Evolutionary conservation across 2,113 vertebrate species (phyloP).

Genomic region (Strix aluco): DNA sequence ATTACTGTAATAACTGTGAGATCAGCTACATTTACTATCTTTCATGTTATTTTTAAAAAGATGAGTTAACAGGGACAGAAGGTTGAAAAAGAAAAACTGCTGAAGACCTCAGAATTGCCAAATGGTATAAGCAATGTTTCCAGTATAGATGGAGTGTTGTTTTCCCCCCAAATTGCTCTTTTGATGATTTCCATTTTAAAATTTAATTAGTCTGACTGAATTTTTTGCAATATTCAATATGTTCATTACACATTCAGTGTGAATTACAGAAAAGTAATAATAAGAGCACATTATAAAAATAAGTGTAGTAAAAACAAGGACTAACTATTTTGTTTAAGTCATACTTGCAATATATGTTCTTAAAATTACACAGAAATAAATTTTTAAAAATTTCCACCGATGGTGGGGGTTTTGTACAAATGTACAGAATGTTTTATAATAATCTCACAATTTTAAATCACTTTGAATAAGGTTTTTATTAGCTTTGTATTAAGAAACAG

Average conservation of each 20-base stretch:
- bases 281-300: neutral
- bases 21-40: neutral
- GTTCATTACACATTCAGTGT: neutral
- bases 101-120: neutral
- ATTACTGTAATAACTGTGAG: neutral
- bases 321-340: neutral
- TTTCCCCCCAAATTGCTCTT: neutral
- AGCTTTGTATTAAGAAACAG: neutral
- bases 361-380: neutral
- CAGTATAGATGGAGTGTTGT: neutral
- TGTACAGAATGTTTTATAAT: neutral
- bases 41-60: neutral
- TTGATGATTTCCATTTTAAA: neutral
- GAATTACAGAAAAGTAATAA: neutral
- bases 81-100: neutral
- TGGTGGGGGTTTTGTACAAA: accelerated
- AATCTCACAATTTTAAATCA: neutral
- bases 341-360: neutral
- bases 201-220: neutral
- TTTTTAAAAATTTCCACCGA: neutral
- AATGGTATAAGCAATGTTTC: neutral
- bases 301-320: neutral
- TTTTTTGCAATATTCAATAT: neutral
- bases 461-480: neutral
- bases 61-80: neutral